Evolutionary conservation across 1,140 invertebrate genomes (phyloP), one percentile per base, ranked within the genome.

Genomic region (Drosophila guanche): DNA sequence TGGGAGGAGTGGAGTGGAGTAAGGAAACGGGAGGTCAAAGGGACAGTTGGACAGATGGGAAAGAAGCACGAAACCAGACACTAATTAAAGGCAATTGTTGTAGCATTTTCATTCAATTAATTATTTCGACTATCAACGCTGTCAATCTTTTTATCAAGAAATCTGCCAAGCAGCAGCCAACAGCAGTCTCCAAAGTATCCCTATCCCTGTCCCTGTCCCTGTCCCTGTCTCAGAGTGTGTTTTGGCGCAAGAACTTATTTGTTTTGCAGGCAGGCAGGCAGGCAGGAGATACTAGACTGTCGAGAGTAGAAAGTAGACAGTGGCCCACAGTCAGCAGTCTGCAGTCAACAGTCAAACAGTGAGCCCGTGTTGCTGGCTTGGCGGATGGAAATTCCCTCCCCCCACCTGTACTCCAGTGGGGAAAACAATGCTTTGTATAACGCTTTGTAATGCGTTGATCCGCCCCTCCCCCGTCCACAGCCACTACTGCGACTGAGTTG

Each of bases 81-180:
- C 85, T 89, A 89, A 89, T 89, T 89, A 85, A 84, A 89, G 73
- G 79, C 76, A 80, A 85, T 84, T 89, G 72, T 79, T 89, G 79
- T 69, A 84, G 51, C 68, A 72, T 68, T 89, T 84, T 85, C 79
- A 80, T 89, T 89, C 85, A 89, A 89, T 89, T 89, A 89, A 89
- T 89, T 89, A 85, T 89, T 85, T 89, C 51, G 61, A 52, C 79
- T 80, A 89, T 89, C 85, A 89, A 63, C 80, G 80, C 85, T 89
- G 85, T 89, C 85, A 89, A 89, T 89, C 85, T 89, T 66, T 80
- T 89, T 84, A 88, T 83, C 83, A 65, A 58, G 65, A 88, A 76
- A 83, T 88, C 83, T 89, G 84, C 75, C 66, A 76, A 53, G 37
- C 40, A 76, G 56, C 42, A 55, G 16, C 37, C 52, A 25, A 27